Base-by-base conservation (phyloP, 2,113 vertebrate genomes). In the Sturnira hondurensis region DNA sequence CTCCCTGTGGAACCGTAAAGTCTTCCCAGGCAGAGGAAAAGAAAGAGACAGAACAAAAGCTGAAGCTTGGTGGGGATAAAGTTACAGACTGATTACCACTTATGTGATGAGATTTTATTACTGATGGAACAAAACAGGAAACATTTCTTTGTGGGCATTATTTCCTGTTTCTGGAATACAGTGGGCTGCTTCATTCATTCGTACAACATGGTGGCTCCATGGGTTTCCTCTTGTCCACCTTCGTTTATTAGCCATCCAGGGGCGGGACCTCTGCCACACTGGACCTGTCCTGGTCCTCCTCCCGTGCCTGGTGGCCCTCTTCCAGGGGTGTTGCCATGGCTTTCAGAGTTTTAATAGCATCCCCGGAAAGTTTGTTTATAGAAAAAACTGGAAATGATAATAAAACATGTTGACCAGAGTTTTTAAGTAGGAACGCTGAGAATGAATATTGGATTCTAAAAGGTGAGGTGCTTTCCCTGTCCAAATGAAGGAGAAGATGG, bases 31-130 rank as follows among this genome's bases (percentile, higher is more conserved):
- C 83, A 77, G 58, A 93, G 67, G 52, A 50, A 86, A 47, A 82
- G 77, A 96, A 77, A 77, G 50, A 92, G n/a, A 20, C 24, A 92
- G 95, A 97, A 94, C 93, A 98, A 98, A 98, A 89, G 31, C 85
- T 41, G 22, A 82, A 70, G 52, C 24, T 88, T 89, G 45, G 31
- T 38, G 68, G 74, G 91, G 93, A 80, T 97, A 71, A 97, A 94
- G 85, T 97, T 97, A 96, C 70, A 92, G 83, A 68, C 65, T 89
- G 94, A 96, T 98, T 89, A 80, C 95, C 96, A 83, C 43, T 91
- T 91, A 86, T 14, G 61, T 58, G 91, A 73, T 89, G 73, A 19
- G 96, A 65, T 96, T 97, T 98, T 94, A 94, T 82, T 96, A 97
- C 47, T 85, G 81, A 93, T 68, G 96, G 45, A 97, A 95, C 83